Evolutionary conservation across 2,888 invertebrate species (phyloP).

Genomic region (Dendrolimus pini): DNA sequence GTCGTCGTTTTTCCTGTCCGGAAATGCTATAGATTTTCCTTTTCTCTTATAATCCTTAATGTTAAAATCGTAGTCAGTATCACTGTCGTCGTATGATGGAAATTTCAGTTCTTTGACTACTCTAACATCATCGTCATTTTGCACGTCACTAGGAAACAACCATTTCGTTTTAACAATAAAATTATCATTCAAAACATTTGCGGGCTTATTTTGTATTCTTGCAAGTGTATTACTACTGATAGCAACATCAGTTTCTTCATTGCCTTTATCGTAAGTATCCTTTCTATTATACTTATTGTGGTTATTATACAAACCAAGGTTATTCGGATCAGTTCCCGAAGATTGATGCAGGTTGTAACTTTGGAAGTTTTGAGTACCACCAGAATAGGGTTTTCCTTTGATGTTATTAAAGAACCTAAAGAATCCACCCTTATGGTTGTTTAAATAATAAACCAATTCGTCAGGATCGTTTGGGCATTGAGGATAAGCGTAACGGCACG

Average conservation of each 20-base stretch:
- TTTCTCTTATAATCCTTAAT: background rate
- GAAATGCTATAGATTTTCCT: background rate
- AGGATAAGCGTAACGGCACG: conserved; percentile 81
- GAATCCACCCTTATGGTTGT: conserved; percentile 91
- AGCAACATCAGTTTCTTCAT: conserved; percentile 18
- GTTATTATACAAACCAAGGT: background rate
- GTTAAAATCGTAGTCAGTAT: background rate
- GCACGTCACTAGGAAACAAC: conserved; percentile 39
- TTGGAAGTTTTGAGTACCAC: conserved; percentile 16
- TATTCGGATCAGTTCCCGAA: conserved; percentile 1
- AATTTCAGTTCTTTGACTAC: conserved; percentile 28
- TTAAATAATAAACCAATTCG: conserved; percentile 84
- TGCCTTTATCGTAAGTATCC: conserved; percentile 23
- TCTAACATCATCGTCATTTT: conserved; percentile 15
- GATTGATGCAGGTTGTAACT: conserved; percentile 1
- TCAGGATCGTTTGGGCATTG: conserved; percentile 85
- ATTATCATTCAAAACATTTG: conserved; percentile 9
- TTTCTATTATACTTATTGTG: background rate
- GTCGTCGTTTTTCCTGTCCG: background rate
- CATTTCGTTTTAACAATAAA: conserved; percentile 29
- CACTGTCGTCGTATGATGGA: conserved; percentile 17
- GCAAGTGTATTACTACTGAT: conserved; percentile 19
- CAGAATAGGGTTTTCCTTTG: conserved; percentile 39
- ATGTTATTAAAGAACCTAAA: conserved; percentile 84
- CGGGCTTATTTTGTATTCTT: conserved; percentile 51